phyloP scores from a whole-genome alignment of 1,140 invertebrate genomes.

The Drosophila auraria region DNA sequence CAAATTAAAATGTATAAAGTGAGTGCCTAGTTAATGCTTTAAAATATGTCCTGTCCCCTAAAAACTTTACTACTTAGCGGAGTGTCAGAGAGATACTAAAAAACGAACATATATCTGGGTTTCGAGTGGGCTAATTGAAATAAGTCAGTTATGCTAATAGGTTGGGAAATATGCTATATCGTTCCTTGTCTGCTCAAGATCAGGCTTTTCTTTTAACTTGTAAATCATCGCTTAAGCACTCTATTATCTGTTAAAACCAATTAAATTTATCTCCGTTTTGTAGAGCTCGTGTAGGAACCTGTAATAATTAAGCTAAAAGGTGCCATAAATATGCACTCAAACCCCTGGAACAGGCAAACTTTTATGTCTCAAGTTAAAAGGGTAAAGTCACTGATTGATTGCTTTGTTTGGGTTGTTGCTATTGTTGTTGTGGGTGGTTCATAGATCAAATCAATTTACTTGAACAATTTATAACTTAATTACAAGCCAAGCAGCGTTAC shows the following conservation, averaged over 20 bases:
- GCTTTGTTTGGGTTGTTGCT: conserved; percentile 28
- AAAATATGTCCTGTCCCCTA: conserved; percentile 1
- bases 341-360: conserved; percentile 17
- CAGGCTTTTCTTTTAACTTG: background rate
- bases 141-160: background rate
- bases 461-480: conserved; percentile 80
- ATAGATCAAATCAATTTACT: conserved; percentile 63
- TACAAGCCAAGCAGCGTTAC: conserved; percentile 74
- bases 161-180: background rate
- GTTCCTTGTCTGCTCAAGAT: too few relatives aligned
- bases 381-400: conserved; percentile 51
- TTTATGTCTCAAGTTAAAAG: conserved; percentile 33
- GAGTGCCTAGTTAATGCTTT: background rate
- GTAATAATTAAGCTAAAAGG: conserved; percentile 38
- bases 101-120: background rate
- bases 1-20: conserved; percentile 17
- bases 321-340: conserved; percentile 33
- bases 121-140: background rate
- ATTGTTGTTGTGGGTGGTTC: conserved; percentile 61
- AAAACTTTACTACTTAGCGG: background rate
- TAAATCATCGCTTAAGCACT: background rate
- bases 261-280: background rate
- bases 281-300: conserved; percentile 18
- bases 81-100: background rate
- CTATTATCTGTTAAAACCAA: background rate